A percentile compares a stretch with the other conserved stretches of the same genome.
These are phyloP conservation scores for Neotoma lepida DNA, from an alignment of 2,113 vertebrate species.

Conservation along the genomic window DNA sequence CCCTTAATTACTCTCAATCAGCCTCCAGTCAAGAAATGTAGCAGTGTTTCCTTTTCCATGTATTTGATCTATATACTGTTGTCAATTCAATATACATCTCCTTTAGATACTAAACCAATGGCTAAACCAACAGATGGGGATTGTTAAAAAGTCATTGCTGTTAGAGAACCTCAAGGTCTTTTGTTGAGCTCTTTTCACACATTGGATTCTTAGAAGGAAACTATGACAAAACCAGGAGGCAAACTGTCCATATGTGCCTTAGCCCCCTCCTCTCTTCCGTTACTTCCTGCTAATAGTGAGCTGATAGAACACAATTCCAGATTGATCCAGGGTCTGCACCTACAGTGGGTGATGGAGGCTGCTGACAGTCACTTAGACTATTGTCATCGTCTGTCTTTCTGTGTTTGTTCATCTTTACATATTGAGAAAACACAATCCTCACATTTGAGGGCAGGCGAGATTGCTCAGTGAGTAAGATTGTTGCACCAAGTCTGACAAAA, in stretches of 20 bases:
- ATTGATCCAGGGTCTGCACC: not conserved
- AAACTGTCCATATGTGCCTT: not conserved
- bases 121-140: not conserved
- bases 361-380: fast-evolving
- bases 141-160: not conserved
- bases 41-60: not conserved
- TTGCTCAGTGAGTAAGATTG: not conserved
- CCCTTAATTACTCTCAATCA: not conserved
- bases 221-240: not conserved
- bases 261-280: not conserved
- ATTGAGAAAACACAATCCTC: not conserved
- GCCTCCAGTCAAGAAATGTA: not conserved
- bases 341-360: not conserved
- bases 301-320: not conserved
- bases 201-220: not conserved
- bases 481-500: too few species aligned
- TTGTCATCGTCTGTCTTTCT: not conserved
- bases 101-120: constrained; percentile 27
- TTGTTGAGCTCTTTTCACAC: not conserved
- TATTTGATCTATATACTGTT: not conserved
- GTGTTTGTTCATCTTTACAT: not conserved
- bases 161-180: not conserved
- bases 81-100: not conserved
- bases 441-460: not conserved
- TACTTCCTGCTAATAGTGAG: not conserved